A percentile compares a stretch with the other conserved stretches of the same genome.
Conservation (phyloP, 2,113 vertebrate species). For the Chionis minor region DNA sequence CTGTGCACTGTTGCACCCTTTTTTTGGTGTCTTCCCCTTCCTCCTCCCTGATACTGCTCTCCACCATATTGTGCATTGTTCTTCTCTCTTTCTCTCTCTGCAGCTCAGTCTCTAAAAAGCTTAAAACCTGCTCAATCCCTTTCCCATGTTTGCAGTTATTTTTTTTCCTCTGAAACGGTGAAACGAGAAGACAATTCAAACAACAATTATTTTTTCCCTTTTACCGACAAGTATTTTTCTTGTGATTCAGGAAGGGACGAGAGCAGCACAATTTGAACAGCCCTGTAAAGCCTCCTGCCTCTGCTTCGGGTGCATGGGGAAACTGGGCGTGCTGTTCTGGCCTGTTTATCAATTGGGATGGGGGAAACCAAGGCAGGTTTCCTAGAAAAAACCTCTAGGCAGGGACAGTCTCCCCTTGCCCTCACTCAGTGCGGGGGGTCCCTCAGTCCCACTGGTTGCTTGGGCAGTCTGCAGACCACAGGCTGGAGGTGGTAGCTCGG, state of each 20-base stretch:
- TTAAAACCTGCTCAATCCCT: neutral
- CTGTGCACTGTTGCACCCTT: neutral
- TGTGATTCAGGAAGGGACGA: neutral
- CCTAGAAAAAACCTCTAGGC: no score
- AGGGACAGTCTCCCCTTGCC: neutral
- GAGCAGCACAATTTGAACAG: neutral
- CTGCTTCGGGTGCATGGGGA: neutral
- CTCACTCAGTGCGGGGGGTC: no score
- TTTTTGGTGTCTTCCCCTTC: neutral
- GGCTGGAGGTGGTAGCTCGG: neutral
- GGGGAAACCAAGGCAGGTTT: neutral
- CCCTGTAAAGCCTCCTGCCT: neutral
- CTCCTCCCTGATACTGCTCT: neutral
- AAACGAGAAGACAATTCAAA: neutral
- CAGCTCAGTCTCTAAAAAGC: neutral
- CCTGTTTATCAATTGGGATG: neutral
- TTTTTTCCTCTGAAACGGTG: neutral
- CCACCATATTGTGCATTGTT: neutral
- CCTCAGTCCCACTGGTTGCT: neutral
- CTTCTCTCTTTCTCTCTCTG: no score
- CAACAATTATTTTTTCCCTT: neutral
- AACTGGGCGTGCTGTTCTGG: neutral
- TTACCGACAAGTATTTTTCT: neutral
- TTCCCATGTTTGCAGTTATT: neutral
- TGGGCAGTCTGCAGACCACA: neutral